Evolutionary conservation across 2,113 vertebrate species (phyloP).

Genomic region (Rhadina sibilatrix): DNA sequence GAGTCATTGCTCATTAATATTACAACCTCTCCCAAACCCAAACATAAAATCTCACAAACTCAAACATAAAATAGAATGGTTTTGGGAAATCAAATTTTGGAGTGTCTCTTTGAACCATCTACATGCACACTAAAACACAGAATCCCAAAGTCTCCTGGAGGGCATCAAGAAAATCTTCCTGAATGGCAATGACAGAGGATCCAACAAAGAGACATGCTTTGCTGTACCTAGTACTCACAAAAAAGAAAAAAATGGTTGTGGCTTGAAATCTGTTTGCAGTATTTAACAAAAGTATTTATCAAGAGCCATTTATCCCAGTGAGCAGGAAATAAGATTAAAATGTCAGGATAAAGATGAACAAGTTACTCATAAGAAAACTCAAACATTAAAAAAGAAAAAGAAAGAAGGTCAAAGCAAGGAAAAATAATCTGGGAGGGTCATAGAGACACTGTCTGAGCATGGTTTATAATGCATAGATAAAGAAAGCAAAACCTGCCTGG

Average conservation of each 20-base stretch:
- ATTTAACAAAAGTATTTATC: neutral
- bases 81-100: neutral
- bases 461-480: neutral
- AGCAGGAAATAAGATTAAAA: neutral
- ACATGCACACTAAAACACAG: neutral
- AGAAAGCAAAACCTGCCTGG: neutral
- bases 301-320: neutral
- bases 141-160: neutral
- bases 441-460: neutral
- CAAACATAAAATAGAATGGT: neutral
- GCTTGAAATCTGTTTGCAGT: neutral
- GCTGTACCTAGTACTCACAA: neutral
- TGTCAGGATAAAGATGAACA: neutral
- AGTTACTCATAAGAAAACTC: neutral
- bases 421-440: neutral
- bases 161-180: rapidly evolving
- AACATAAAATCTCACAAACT: neutral
- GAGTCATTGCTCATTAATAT: neutral
- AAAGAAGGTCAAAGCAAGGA: neutral
- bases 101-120: neutral
- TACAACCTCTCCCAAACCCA: neutral
- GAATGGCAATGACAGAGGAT: neutral
- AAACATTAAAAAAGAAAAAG: neutral
- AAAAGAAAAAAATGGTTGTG: neutral
- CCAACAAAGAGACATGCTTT: neutral